Conservation (phyloP, 2,888 invertebrate genomes). For the Drosophila paracracens region DNA sequence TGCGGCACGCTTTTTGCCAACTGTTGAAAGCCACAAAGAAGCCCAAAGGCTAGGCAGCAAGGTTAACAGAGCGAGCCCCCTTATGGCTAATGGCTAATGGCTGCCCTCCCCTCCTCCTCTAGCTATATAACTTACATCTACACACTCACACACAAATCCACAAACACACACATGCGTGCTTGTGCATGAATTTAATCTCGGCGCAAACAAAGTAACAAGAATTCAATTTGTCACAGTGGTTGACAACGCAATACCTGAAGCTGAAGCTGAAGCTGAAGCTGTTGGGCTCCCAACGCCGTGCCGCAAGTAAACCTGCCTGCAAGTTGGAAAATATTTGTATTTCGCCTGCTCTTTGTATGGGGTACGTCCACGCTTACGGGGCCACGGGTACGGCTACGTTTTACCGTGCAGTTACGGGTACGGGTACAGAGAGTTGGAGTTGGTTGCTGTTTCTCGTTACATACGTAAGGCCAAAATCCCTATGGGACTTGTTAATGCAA, state of each 20-base stretch:
- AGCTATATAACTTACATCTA: conserved; percentile 61
- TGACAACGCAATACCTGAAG: conserved; percentile 36
- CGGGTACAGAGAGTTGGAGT: not conserved
- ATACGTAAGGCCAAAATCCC: conserved; percentile 60
- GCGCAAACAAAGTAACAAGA: conserved; percentile 79
- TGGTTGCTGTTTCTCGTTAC: conserved; percentile 29
- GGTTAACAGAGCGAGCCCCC: not conserved
- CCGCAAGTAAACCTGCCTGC: conserved; percentile 43
- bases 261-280: conserved; percentile 15
- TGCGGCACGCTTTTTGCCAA: conserved; percentile 10
- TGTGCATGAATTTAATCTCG: conserved; percentile 74
- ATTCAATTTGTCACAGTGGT: conserved; percentile 82
- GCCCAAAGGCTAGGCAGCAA: conserved; percentile 26
- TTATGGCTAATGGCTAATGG: not conserved
- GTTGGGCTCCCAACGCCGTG: conserved; percentile 7
- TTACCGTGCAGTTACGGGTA: not conserved
- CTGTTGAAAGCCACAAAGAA: conserved; percentile 14
- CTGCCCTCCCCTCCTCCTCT: not conserved
- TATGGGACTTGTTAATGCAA: conserved; percentile 82
- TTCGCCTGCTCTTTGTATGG: conserved; percentile 43
- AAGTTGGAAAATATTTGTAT: conserved; percentile 70
- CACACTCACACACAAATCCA: conserved; percentile 29
- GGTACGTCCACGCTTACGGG: not conserved
- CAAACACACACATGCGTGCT: conserved; percentile 50
- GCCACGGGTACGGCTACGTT: not conserved